A percentile compares a stretch with the other conserved stretches of the same genome.
Conservation (phyloP, 1,140 invertebrate genomes). For the Melanaphis sacchari region DNA sequence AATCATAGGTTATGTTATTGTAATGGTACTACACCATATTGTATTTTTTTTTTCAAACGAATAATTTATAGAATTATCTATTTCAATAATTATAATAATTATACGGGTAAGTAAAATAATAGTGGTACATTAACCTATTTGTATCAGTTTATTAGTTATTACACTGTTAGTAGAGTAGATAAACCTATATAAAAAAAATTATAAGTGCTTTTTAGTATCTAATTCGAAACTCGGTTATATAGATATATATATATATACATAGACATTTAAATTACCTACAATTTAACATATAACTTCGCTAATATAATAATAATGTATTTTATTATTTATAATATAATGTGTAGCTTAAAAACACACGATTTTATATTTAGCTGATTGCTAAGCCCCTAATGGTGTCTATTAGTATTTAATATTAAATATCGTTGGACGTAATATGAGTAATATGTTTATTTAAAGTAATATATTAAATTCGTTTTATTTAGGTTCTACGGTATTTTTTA, state of each 20-base stretch:
- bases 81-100: neutral
- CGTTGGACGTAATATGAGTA: neutral
- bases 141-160: neutral
- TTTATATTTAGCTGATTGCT: neutral
- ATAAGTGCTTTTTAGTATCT: neutral
- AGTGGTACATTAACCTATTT: constrained; percentile 6
- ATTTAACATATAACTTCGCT: neutral
- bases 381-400: neutral
- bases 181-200: too few species aligned
- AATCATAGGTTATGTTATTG: neutral
- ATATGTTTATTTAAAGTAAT: constrained; percentile 17
- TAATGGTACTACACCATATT: neutral
- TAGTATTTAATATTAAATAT: neutral
- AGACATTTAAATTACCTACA: neutral
- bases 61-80: neutral
- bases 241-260: neutral
- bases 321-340: neutral
- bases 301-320: neutral
- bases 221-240: neutral
- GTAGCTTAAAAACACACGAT: neutral
- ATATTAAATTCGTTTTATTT: constrained; percentile 12
- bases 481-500: neutral
- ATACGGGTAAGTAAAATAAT: neutral
- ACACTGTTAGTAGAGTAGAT: neutral
- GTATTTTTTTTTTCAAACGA: neutral